Percentiles rank a stretch among this genome's conserved stretches.
Conservation (phyloP, 2,113 vertebrate species). For the Vidua chalybeata region DNA sequence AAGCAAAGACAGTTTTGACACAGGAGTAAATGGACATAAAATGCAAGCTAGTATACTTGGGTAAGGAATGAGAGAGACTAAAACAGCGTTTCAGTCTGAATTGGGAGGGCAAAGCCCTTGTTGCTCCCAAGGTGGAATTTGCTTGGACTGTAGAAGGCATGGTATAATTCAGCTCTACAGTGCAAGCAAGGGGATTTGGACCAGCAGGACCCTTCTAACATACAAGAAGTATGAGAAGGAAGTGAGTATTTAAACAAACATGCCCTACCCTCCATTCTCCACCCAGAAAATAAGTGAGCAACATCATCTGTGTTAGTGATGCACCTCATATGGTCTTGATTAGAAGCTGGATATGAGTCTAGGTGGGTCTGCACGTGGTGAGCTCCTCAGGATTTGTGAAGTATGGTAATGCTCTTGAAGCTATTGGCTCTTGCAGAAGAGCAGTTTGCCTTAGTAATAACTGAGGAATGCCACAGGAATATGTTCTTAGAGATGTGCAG, state of each 20-base stretch:
- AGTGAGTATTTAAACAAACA: background rate
- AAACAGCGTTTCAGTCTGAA: rapidly evolving
- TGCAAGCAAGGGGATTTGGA: background rate
- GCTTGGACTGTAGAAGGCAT: background rate
- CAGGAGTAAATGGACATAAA: background rate
- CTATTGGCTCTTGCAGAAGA: background rate
- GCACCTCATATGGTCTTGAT: background rate
- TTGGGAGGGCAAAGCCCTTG: background rate
- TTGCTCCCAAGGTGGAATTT: background rate
- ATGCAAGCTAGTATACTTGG: background rate
- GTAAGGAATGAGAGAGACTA: background rate
- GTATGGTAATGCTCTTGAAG: background rate
- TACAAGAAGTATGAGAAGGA: background rate
- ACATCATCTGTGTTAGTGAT: background rate
- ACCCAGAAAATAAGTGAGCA: background rate
- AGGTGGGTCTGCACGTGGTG: background rate
- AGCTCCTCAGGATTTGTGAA: background rate
- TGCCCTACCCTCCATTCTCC: background rate
- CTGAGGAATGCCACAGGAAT: background rate
- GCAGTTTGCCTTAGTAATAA: background rate
- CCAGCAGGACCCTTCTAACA: background rate
- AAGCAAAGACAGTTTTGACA: background rate
- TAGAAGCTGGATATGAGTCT: background rate
- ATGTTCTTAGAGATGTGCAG: background rate
- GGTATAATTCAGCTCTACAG: background rate